These are phyloP conservation scores for Xylota segnis DNA, from an alignment of 2,888 invertebrate species.

Conservation along the genomic window DNA sequence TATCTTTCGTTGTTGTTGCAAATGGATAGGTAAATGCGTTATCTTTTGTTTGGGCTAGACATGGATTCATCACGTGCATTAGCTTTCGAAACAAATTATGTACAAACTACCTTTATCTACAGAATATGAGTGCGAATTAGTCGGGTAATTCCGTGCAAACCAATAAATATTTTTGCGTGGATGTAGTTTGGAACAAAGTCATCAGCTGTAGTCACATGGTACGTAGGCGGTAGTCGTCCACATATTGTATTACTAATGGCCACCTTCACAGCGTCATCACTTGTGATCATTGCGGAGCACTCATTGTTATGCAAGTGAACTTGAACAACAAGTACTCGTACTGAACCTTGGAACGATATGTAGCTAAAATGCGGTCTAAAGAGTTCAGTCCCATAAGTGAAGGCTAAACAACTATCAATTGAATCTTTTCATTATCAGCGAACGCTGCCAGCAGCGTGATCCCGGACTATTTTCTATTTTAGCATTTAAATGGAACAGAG, in stretches of 20 bases:
- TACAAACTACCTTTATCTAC: background rate
- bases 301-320: slow-evolving; percentile 14
- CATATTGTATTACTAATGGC: slow-evolving; percentile 15
- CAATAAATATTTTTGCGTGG: slow-evolving; percentile 11
- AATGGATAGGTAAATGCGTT: slow-evolving; percentile 16
- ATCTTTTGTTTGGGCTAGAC: slow-evolving; percentile 19
- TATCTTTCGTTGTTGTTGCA: background rate
- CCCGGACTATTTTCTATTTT: slow-evolving; percentile 7
- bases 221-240: background rate
- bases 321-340: background rate
- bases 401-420: background rate
- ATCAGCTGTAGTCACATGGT: background rate
- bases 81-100: background rate
- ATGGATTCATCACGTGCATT: slow-evolving; percentile 23
- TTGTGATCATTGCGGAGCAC: background rate
- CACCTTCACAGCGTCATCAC: background rate
- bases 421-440: background rate
- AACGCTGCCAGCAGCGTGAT: background rate
- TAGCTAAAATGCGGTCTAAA: background rate
- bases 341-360: background rate
- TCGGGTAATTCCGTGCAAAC: slow-evolving; percentile 1
- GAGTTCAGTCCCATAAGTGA: background rate
- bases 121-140: background rate
- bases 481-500: background rate
- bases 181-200: background rate